Evolutionary conservation across 2,113 vertebrate genomes (phyloP), one percentile per base, ranked within the genome.

Genomic region (Nibea albiflora): DNA sequence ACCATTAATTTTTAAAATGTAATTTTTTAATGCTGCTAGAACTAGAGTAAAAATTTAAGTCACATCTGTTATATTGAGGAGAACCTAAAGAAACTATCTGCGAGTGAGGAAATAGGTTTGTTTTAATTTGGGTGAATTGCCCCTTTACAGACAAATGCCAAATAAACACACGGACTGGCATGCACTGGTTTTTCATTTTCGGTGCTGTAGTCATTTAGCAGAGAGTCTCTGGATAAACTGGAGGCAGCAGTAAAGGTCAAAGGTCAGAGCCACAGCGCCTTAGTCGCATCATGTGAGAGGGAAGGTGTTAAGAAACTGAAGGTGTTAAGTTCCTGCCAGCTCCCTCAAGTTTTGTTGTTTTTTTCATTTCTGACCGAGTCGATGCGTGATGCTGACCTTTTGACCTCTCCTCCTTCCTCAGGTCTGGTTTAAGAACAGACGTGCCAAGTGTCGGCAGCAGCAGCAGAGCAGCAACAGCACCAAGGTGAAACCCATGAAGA

Each of bases 361-460:
- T 50, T 50, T 15, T 17, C 0, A 20, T 20, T 3, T 17, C 2
- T 89, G 76, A 39, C 35, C 8, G 35, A 39, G 35, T 39, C 35
- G 35, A 39, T 39, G 35, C 35, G 35, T 39, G 35, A 39, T 39
- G 35, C 35, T 39, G 35, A 91, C 71, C 78, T 74, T 61, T 49
- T 85, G 22, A 57, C 61, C 19, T 44, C 67, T 75, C 16, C 50
- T 47, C 86, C 46, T 14, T 80, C 64, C 28, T 53, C 92, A 99
- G 98, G 98, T 99, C 8, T 99, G 98, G 98, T 99, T 99, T 89
- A 99, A 99, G 93, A 99, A 99, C 93, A 52, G 96, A 3, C 86
- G 96, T 5, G 96, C 96, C 0, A 96, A 96, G 64, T 96, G 96
- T 71, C 95, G 98, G 3, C 97, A 98, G 93, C 97, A 97, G 90